Base-by-base conservation (phyloP, 1,140 invertebrate species). In the Mizuhopecten yessoensis region DNA sequence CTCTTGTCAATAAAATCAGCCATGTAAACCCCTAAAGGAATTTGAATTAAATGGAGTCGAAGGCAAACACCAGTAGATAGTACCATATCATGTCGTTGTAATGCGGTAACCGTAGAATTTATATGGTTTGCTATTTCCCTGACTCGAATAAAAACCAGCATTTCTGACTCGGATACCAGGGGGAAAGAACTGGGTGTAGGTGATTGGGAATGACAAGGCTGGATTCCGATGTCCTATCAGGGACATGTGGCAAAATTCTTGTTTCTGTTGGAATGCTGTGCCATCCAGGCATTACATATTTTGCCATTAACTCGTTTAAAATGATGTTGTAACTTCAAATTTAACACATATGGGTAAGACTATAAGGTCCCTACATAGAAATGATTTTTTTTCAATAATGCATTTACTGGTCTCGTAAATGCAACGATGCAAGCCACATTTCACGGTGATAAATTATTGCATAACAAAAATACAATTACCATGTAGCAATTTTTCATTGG, bases 291-390 rank as follows among this genome's bases (percentile, higher is more conserved):
- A 75, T n/a, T 75, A 75, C 57, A 75, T 75, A 29, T 29, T 75
- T 75, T n/a, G 57, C n/a, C 57, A 75, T 75, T 75, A 75, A 75
- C 57, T 75, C 11, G n/a, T 75, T 75, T 75, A 75, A 45, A 75
- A 0, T 29, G 23, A 29, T 75, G 5, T 7, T 75, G 57, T 29
- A 75, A 75, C 57, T 75, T 29, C 5, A 75, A n/a, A 29, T n/a
- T 75, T 75, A 75, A 75, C 57, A 75, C 57, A 75, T 17, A 75
- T 75, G 57, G 23, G 29, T 13, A 75, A 2, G 5, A 17, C 29
- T 75, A 75, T 29, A n/a, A n/a, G n/a, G 57, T 75, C 57, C n/a
- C n/a, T 7, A 9, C 57, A 75, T n/a, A n/a, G 29, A 45, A 75
- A 75, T 29, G 1, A 75, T 75, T 29, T 75, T 17, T 75, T 75